Base-by-base conservation (phyloP, 2,888 invertebrate species). In the Argynnis bischoffii region DNA sequence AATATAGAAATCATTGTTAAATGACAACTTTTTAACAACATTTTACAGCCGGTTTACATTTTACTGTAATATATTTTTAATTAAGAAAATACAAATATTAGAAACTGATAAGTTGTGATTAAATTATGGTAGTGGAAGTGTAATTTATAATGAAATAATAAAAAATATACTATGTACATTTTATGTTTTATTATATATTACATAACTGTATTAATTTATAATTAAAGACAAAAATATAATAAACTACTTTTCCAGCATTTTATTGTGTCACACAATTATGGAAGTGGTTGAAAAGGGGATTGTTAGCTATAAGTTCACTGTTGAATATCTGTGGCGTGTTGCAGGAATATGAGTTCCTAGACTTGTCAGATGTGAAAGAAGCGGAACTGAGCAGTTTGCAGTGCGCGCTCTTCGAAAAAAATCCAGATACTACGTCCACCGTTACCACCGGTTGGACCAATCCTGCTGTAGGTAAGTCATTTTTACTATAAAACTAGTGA, bases 291-390 rank as follows among this genome's bases (percentile, higher is more conserved):
- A 76, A 73, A 72, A 71, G 69, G 72, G 70, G 68, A 35, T 67
- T 67, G 69, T 73, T 69, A 68, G 63, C 18, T 63, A 6, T 68
- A 70, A 66, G 66, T 41, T 47, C 68, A 70, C 63, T 71, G 72
- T 71, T 78, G 83, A 82, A 80, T 81, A 69, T 74, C 13, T 72
- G 81, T 86, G 86, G 77, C 83, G 77, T 92, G 83, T 92, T 93
- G 81, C 90, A 94, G 93, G 94, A 94, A 87, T 94, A 94, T 92
- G 94, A 95, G 91, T 96, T 96, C 93, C 93, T 96, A 90, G 95
- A 96, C 93, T 93, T 95, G 81, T 94, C 94, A 86, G 95, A 94
- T 89, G 94, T 95, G 84, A 95, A 95, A 88, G 95, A 95, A 87
- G 94, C 94, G 80, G 96, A 96, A 85, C 92, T 94, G 79, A 93